Base-by-base conservation (phyloP, 2,888 invertebrate species). In the Liodrosophila aerea region DNA sequence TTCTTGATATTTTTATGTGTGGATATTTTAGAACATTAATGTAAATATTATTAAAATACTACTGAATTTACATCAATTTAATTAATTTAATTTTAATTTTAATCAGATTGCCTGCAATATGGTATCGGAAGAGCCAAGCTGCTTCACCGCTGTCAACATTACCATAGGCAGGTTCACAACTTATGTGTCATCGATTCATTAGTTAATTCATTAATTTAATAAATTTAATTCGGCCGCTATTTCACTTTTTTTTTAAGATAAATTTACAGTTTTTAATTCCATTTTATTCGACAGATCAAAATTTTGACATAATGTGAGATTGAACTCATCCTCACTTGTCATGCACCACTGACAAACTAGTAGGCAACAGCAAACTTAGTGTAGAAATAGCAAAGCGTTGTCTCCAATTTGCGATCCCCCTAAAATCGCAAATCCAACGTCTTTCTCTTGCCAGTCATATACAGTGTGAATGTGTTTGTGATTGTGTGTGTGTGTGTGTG, bases 351-450 rank as follows among this genome's bases (percentile, higher is more conserved):
- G 30, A 52, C 34, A 54, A 49, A 45, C 31, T 41, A 31, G 49
- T 29, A 41, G 51, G 51, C 47, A 67, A 67, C 71, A 56, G 44
- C 51, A 45, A 39, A 59, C 41, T 22, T 34, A 9, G n/a, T 41
- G 34, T 43, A 13, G 34, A 22, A 22, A 37, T 18, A n/a, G 37
- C 16, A 16, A 5, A 45, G 45, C 52, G 57, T 63, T 58, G 16
- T 12, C 46, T 30, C 31, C 16, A 11, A 16, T 64, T 69, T 64
- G 67, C 67, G 70, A 68, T 40, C 70, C 67, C 64, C 70, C 67
- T 68, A 51, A 58, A 69, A 54, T 51, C 69, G 64, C 64, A 64
- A 69, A 50, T 30, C 2, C 31, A 54, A 68, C 58, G 68, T 31
- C 47, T 49, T 11, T 37, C 36, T 61, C 34, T 44, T 46, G 39